Conservation (phyloP, 2,888 invertebrate species). For the Brachylomia viminalis region DNA sequence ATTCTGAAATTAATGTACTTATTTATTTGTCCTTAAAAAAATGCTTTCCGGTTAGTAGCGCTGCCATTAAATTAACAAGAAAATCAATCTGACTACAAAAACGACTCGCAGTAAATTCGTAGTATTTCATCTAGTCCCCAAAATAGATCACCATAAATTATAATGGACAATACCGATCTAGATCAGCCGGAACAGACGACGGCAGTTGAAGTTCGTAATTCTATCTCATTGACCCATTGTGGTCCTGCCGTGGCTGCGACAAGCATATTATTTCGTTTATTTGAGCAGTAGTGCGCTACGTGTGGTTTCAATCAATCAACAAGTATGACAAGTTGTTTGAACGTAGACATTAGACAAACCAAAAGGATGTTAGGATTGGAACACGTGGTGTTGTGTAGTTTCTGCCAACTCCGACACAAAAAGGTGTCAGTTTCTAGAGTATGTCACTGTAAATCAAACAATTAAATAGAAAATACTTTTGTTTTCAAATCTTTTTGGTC, state of each 20-base stretch:
- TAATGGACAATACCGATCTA: conserved; percentile 46
- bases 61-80: neutral
- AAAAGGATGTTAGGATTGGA: neutral
- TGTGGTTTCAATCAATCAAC: conserved; percentile 25
- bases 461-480: neutral
- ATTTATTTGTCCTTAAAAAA: too few relatives aligned
- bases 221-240: conserved; percentile 41
- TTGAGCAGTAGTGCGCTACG: conserved; percentile 12
- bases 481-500: neutral
- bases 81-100: neutral
- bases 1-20: neutral
- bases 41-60: neutral
- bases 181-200: conserved; percentile 44
- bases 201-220: conserved; percentile 43
- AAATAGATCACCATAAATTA: conserved; percentile 30
- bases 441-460: neutral
- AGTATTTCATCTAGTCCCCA: conserved; percentile 4
- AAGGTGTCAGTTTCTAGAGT: neutral
- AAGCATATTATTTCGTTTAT: conserved; percentile 27
- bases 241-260: conserved; percentile 3
- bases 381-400: neutral
- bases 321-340: conserved; percentile 6
- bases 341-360: neutral
- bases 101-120: neutral
- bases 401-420: neutral